These are phyloP conservation scores for Dissostichus mawsoni DNA, from an alignment of 2,113 vertebrate genomes.

Conservation along the genomic window DNA sequence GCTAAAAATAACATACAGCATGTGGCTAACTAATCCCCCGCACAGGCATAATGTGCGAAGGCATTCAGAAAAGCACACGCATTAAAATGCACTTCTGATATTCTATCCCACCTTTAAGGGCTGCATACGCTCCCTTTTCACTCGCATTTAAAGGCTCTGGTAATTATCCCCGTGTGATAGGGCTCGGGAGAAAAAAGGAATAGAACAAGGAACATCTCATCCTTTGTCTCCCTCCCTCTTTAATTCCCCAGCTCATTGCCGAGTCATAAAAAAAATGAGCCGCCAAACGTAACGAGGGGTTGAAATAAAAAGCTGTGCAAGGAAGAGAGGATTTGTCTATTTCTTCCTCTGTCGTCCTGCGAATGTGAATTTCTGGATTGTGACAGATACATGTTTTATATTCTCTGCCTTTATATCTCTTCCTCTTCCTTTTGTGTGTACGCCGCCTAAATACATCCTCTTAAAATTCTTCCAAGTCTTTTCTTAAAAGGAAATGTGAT, in stretches of 20 bases:
- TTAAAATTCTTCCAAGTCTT: conserved; percentile 15
- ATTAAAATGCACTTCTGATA: conserved; percentile 29
- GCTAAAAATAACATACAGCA: background rate
- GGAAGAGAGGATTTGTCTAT: conserved; percentile 53
- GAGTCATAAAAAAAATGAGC: conserved; percentile 35
- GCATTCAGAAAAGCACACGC: conserved; percentile 15
- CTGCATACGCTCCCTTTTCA: conserved; percentile 32
- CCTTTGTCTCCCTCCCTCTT: conserved; percentile 59
- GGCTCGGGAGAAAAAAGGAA: conserved; percentile 55
- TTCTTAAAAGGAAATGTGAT: conserved; percentile 10
- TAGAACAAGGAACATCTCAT: conserved; percentile 60
- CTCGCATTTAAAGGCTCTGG: conserved; percentile 52
- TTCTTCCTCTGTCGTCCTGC: conserved; percentile 30
- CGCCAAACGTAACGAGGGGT: conserved; percentile 41
- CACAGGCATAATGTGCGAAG: conserved; percentile 4
- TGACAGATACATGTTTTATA: conserved; percentile 34
- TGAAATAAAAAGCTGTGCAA: conserved; percentile 53
- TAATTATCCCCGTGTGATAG: conserved; percentile 69
- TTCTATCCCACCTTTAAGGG: conserved; percentile 24
- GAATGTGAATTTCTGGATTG: conserved; percentile 53
- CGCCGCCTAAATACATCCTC: conserved; percentile 17
- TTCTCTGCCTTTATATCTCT: background rate
- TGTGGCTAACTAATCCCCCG: background rate
- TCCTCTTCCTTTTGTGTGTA: background rate
- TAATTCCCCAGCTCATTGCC: conserved; percentile 51